These are phyloP conservation scores for Rutilus rutilus DNA, from an alignment of 2,113 vertebrate species.

Conservation along the genomic window DNA sequence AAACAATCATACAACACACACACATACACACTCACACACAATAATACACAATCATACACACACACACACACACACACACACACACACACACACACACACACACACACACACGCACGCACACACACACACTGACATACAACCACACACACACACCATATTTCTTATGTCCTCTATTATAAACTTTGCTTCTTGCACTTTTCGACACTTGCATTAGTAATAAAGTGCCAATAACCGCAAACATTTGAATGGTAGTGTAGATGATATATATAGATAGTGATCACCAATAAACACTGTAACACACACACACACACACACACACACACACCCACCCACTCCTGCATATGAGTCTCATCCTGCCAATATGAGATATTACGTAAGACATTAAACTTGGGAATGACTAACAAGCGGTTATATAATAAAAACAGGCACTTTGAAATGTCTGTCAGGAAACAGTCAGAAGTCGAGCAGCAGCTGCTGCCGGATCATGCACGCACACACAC, in stretches of 20 bases:
- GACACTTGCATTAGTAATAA: no score
- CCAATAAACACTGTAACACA: background rate
- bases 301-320: background rate
- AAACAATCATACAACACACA: no score
- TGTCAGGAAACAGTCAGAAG: background rate
- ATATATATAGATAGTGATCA: background rate
- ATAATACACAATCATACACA: no score
- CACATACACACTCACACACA: no score
- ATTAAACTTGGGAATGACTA: background rate
- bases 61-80: no score
- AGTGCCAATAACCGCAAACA: no score
- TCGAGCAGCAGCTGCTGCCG: background rate
- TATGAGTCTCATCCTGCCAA: background rate
- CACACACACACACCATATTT: background rate
- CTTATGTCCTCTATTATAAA: no score
- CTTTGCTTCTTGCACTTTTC: no score
- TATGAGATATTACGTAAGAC: conserved; percentile 10
- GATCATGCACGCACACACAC: background rate
- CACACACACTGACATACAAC: no score
- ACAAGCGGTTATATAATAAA: conserved; percentile 6
- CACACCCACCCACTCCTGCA: background rate
- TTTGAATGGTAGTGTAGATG: no score
- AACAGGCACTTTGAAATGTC: conserved; percentile 17
- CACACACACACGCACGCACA: background rate
- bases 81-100: no score